Evolutionary conservation across 2,797 vertebrate genomes (phyloP).

Genomic region (Sebastes matsubarae): DNA sequence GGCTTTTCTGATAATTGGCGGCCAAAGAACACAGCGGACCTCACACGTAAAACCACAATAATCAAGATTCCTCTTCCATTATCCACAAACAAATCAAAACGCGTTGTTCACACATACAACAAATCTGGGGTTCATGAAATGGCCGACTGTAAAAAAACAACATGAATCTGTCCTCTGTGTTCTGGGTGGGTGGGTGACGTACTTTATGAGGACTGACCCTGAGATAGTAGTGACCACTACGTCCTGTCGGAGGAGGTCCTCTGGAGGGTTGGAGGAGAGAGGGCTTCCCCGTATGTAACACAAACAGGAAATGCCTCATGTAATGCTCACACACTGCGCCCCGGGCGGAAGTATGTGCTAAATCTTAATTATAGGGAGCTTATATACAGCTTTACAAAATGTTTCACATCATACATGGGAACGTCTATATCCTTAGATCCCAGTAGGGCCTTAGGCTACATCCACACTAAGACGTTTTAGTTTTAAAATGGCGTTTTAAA

Average conservation of each 20-base stretch:
- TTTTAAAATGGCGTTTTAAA: no score
- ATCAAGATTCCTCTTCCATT: constrained; percentile 38
- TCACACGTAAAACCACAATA: constrained; percentile 42
- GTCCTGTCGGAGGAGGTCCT: constrained; percentile 61
- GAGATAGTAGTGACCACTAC: constrained; percentile 45
- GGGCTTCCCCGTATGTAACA: constrained; percentile 49
- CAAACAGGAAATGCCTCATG: constrained; percentile 77
- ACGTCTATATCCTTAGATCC: background rate
- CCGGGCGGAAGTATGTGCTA: constrained; percentile 21
- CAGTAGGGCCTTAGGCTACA: background rate
- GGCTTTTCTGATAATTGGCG: constrained; percentile 2
- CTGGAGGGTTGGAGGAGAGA: constrained; percentile 18
- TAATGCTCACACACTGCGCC: constrained; percentile 49
- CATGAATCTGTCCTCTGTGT: constrained; percentile 8
- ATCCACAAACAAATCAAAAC: constrained; percentile 38
- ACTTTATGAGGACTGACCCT: constrained; percentile 60
- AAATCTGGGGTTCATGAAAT: constrained; percentile 3
- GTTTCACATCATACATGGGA: background rate
- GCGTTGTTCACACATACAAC: constrained; percentile 2
- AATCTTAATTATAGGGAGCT: constrained; percentile 27
- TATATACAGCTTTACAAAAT: constrained; percentile 13
- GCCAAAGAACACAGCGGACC: constrained; percentile 21
- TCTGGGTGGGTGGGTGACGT: constrained; percentile 29
- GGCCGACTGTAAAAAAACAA: background rate
- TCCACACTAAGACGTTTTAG: background rate